Evolutionary conservation across 2,113 vertebrate species (phyloP).

Genomic region (Apistogramma diplotaenia): DNA sequence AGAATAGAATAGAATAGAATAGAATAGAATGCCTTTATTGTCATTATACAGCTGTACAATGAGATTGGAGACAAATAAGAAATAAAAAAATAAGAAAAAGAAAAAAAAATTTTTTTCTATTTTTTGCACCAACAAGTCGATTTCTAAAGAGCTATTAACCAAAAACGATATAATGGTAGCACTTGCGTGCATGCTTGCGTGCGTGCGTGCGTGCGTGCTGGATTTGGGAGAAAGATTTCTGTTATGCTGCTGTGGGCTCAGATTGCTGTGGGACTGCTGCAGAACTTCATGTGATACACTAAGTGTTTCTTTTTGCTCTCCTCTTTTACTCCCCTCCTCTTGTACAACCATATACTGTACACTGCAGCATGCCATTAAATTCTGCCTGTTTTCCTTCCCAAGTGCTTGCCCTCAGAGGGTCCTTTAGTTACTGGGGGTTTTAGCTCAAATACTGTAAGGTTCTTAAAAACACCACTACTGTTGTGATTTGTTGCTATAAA

Average conservation of each 20-base stretch:
- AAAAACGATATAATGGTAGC: too few relatives aligned
- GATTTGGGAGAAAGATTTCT: background rate
- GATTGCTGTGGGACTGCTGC: background rate
- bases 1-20: too few relatives aligned
- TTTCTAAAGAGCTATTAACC: too few relatives aligned
- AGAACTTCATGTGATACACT: background rate
- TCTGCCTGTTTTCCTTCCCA: background rate
- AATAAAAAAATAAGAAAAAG: too few relatives aligned
- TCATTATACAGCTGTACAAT: too few relatives aligned
- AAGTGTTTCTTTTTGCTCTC: background rate
- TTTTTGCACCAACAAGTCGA: background rate
- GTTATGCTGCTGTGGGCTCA: background rate
- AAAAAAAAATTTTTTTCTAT: too few relatives aligned
- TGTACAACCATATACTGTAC: background rate
- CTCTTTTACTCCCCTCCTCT: background rate
- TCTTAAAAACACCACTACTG: background rate
- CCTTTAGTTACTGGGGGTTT: background rate
- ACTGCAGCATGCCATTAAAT: background rate
- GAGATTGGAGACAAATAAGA: too few relatives aligned
- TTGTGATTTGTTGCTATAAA: background rate
- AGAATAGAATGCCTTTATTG: too few relatives aligned
- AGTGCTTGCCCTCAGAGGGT: background rate
- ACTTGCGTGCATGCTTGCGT: too few relatives aligned
- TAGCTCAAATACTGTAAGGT: background rate
- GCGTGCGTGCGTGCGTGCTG: too few relatives aligned